Base-by-base conservation (phyloP, 2,797 vertebrate species). In the Tapera naevia region DNA sequence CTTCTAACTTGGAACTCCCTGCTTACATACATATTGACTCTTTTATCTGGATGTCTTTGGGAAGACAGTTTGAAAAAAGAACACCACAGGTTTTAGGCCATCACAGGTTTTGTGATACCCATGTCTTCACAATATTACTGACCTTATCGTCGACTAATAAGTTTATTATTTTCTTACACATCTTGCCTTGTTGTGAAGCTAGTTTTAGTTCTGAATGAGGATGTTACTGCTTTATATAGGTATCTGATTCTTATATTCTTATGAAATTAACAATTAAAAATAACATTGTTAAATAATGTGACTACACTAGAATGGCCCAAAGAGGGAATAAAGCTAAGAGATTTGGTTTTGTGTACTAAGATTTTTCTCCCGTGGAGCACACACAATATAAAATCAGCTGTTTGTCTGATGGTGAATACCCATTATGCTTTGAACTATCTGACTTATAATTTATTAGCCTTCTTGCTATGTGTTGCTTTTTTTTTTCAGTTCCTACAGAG, bases 171-270 rank as follows among this genome's bases (percentile, higher is more conserved):
- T 87, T 39, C 65, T 72, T 58, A 19, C 28, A n/a, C 22, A 37
- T 54, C 45, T 43, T 58, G 70, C 46, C 41, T 94, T 61, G 27
- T 66, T 60, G 79, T 72, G 81, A 89, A 71, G 94, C 50, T 60
- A 57, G 39, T 60, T 91, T 67, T 80, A 89, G 88, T 89, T 69
- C 89, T 84, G 80, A 80, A 17, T 41, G 61, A 96, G 88, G 85
- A 81, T 93, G 74, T 89, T 85, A 75, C 18, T 81, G 76, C 74
- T 96, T 91, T 95, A 86, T 28, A 57, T 48, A 86, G 78, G 67
- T 76, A 75, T 80, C 16, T 80, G 56, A 76, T 56, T 51, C 86
- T 79, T 96, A 73, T 67, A 94, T 95, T 94, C 88, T 82, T 92
- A 43, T 72, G 41, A 92, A 94, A 91, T 43, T 41, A 84, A 91